Conservation (phyloP, 1,140 invertebrate genomes). For the Caerostris extrusa region DNA sequence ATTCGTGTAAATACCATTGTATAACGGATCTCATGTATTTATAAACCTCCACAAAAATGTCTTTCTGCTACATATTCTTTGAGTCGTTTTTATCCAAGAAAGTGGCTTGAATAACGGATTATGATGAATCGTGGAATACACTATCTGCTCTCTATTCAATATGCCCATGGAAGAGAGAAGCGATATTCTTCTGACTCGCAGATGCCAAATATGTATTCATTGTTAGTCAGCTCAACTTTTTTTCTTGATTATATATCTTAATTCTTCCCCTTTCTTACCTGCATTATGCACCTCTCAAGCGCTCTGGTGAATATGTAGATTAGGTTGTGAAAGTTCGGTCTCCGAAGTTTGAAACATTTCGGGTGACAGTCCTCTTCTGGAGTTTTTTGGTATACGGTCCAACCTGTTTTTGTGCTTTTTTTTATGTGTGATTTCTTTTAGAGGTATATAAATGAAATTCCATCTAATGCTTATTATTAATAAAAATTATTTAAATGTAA, state of each 20-base stretch:
- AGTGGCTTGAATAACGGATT: conserved; percentile 45
- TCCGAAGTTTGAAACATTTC: neutral
- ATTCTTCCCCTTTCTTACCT: neutral
- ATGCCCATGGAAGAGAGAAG: neutral
- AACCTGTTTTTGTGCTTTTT: too few species aligned
- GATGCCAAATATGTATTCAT: conserved; percentile 48
- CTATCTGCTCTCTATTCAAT: conserved; percentile 34
- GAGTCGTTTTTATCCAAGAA: conserved; percentile 33
- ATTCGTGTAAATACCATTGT: neutral
- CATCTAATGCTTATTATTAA: too few species aligned
- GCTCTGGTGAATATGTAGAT: neutral
- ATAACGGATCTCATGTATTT: neutral
- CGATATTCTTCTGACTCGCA: neutral
- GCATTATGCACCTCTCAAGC: neutral
- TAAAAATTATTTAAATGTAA: too few species aligned
- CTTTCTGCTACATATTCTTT: conserved; percentile 9
- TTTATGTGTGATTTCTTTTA: too few species aligned
- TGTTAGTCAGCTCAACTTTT: neutral
- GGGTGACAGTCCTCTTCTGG: neutral
- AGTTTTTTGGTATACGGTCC: neutral
- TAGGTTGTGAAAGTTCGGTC: conserved; percentile 1
- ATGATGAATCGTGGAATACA: conserved; percentile 33
- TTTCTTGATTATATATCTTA: neutral
- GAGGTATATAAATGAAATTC: too few species aligned
- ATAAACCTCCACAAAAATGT: neutral